Evolutionary conservation across 1,140 invertebrate species (phyloP).

Genomic region (Pogonus chalceus): DNA sequence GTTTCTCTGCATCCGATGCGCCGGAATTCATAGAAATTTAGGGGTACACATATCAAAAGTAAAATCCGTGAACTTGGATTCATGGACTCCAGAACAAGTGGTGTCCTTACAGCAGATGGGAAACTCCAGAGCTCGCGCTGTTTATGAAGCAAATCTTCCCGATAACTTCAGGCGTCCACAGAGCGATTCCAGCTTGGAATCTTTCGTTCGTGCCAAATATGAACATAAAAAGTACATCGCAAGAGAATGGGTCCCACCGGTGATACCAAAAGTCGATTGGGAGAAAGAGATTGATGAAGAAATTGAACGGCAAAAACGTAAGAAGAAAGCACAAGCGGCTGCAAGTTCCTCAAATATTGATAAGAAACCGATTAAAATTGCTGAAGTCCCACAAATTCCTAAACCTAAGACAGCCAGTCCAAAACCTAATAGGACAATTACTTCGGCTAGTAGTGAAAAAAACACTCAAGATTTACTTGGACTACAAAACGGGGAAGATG

Average conservation of each 20-base stretch:
- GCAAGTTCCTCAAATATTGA: constrained; percentile 34
- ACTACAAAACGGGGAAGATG: constrained; percentile 52
- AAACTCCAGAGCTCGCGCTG: constrained; percentile 89
- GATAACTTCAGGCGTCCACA: constrained; percentile 91
- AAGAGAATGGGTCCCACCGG: constrained; percentile 86
- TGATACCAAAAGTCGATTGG: constrained; percentile 71
- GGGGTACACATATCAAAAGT: constrained; percentile 97
- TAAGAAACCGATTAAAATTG: constrained; percentile 37
- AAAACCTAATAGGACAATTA: constrained; percentile 49
- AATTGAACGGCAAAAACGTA: constrained; percentile 66
- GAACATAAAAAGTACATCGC: constrained; percentile 98
- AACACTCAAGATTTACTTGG: constrained; percentile 49
- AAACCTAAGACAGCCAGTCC: constrained; percentile 56
- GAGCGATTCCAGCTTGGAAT: constrained; percentile 85
- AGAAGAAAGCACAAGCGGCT: constrained; percentile 54
- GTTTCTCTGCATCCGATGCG: constrained; percentile 95
- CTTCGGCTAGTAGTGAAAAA: constrained; percentile 31
- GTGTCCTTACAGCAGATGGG: constrained; percentile 91
- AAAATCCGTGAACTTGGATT: constrained; percentile 94
- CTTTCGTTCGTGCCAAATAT: constrained; percentile 95
- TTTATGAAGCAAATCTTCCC: constrained; percentile 95
- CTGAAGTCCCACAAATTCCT: constrained; percentile 45
- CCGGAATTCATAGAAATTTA: constrained; percentile 94
- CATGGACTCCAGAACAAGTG: constrained; percentile 99
- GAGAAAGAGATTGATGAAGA: constrained; percentile 84